Evolutionary conservation across 2,113 vertebrate genomes (phyloP).

Genomic region (Menura novaehollandiae): DNA sequence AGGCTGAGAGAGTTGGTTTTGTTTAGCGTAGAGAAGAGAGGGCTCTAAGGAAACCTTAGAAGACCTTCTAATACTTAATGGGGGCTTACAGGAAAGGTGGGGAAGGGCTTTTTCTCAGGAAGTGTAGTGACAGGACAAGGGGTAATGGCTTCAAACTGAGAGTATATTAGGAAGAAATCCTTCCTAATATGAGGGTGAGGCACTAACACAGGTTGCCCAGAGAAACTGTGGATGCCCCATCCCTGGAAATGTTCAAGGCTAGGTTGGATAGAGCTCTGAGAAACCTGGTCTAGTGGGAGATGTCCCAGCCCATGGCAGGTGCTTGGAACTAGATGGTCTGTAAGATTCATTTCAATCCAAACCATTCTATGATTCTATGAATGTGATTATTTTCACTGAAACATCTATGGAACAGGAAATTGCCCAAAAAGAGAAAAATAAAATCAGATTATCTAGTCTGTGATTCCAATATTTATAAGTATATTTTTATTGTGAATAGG

Average conservation of each 20-base stretch:
- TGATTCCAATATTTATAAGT: neutral
- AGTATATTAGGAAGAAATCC: neutral
- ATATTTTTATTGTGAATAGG: neutral
- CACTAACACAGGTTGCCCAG: neutral
- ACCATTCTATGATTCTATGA: neutral
- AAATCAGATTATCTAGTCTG: neutral
- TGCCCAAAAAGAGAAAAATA: neutral
- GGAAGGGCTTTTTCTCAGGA: neutral
- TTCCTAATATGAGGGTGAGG: neutral
- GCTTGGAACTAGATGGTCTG: accelerated
- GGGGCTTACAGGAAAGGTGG: neutral
- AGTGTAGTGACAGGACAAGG: neutral
- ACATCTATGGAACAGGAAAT: neutral
- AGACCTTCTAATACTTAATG: neutral
- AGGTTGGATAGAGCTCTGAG: neutral
- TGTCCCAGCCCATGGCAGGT: neutral
- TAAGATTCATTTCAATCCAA: neutral
- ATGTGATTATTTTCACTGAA: neutral
- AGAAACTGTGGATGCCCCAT: neutral
- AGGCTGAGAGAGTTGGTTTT: neutral
- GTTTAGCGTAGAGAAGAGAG: neutral
- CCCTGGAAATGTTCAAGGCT: neutral
- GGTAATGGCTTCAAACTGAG: neutral
- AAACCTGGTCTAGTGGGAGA: accelerated
- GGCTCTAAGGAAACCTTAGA: neutral